phyloP scores from a whole-genome alignment of 2,888 invertebrate species.

The Nemapogon koenigi region DNA sequence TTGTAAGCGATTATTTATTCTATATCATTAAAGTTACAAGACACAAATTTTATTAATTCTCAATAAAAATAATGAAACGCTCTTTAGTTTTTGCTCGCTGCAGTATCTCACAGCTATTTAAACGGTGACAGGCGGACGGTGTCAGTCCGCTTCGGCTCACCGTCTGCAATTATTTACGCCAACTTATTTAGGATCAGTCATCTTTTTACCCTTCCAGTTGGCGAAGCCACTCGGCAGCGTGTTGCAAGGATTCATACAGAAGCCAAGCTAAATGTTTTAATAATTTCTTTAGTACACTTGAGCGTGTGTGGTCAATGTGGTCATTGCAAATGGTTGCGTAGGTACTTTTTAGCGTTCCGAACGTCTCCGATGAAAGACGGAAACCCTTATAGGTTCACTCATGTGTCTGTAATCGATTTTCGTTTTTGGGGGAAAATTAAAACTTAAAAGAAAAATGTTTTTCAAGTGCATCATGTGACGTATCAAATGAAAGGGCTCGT shows the following conservation, averaged over 20 bases:
- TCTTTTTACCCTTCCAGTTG: conserved; percentile 9
- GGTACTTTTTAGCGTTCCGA: too few relatives aligned
- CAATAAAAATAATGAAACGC: conserved; percentile 1
- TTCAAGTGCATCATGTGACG: too few relatives aligned
- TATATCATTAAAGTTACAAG: too few relatives aligned
- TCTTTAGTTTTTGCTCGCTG: conserved; percentile 13
- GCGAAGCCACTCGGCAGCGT: conserved; percentile 2
- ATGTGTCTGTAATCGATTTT: too few relatives aligned
- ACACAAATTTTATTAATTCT: not conserved
- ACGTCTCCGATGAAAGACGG: too few relatives aligned
- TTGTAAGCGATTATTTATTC: too few relatives aligned
- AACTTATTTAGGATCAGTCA: conserved; percentile 23
- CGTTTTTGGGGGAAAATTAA: too few relatives aligned
- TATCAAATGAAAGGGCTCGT: too few relatives aligned
- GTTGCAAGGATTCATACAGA: conserved; percentile 4
- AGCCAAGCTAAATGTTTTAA: conserved; percentile 6
- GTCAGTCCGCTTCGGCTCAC: conserved; percentile 30
- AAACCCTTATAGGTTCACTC: too few relatives aligned
- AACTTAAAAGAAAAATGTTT: too few relatives aligned
- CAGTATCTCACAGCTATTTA: conserved; percentile 21
- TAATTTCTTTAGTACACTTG: not conserved
- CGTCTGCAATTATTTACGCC: conserved; percentile 46
- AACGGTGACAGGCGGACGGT: conserved; percentile 23
- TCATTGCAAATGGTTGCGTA: too few relatives aligned
- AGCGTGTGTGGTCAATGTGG: too few relatives aligned